Conservation (phyloP, 1,140 invertebrate genomes). For the Sitodiplosis mosellana region DNA sequence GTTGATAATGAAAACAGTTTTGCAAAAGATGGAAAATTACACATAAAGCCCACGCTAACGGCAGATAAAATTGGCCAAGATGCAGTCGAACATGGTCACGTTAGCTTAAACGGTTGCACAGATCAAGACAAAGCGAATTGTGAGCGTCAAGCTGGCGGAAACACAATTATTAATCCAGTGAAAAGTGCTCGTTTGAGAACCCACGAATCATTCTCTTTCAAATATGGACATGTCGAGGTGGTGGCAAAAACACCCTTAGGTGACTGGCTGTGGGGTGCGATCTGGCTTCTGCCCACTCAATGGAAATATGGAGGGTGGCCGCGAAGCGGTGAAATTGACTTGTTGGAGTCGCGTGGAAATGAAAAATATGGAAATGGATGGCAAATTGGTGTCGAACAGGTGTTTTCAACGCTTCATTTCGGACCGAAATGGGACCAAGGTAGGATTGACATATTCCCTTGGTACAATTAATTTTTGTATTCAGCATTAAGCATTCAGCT, state of each 20-base stretch:
- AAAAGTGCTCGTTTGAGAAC: conserved; percentile 47
- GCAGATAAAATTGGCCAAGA: conserved; percentile 34
- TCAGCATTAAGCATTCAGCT: no score
- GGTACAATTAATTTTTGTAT: no score
- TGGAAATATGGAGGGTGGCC: conserved; percentile 36
- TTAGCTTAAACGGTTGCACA: conserved; percentile 25
- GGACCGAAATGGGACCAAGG: conserved; percentile 33
- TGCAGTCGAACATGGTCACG: conserved; percentile 25
- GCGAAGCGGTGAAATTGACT: conserved; percentile 29
- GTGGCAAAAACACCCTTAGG: conserved; percentile 47
- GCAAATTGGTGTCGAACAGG: conserved; percentile 36
- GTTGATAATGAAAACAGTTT: conserved; percentile 43
- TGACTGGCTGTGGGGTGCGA: conserved; percentile 49
- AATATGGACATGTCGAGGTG: conserved; percentile 46
- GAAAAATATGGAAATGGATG: conserved; percentile 27
- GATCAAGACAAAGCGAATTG: conserved; percentile 34
- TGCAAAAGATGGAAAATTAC: conserved; percentile 32
- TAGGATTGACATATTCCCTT: no score
- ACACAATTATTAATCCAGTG: conserved; percentile 35
- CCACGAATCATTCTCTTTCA: conserved; percentile 39
- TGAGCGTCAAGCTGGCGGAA: conserved; percentile 24
- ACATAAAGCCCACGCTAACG: conserved; percentile 37
- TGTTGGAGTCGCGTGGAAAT: conserved; percentile 38
- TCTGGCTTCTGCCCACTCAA: conserved; percentile 37
- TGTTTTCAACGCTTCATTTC: conserved; percentile 39